phyloP scores from a whole-genome alignment of 2,888 invertebrate species.

The Scrobipalpa costella region DNA sequence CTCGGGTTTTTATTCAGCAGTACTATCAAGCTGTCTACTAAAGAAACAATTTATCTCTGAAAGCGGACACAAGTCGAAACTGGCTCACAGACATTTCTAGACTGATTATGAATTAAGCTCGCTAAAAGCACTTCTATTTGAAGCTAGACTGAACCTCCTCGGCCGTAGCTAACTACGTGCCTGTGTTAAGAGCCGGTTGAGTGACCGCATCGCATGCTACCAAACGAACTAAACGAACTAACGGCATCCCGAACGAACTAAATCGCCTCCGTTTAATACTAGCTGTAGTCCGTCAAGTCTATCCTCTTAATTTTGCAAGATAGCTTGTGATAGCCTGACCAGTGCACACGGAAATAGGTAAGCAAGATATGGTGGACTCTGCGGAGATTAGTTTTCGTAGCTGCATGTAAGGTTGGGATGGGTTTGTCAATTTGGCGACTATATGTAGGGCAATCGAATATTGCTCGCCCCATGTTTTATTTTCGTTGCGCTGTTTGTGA shows the following conservation, averaged over 20 bases:
- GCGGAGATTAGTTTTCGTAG: conserved; percentile 19
- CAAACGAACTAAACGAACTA: too few relatives aligned
- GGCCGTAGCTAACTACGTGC: conserved; percentile 15
- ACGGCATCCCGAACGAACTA: conserved; percentile 58
- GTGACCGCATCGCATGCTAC: conserved; percentile 72
- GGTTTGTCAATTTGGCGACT: not conserved
- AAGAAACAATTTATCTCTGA: not conserved
- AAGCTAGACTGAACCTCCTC: conserved; percentile 3
- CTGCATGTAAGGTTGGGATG: not conserved
- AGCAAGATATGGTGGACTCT: conserved; percentile 45
- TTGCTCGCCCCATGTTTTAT: not conserved
- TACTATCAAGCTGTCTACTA: not conserved
- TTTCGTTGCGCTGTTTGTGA: not conserved
- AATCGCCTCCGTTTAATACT: conserved; percentile 53
- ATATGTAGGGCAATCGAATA: conserved; percentile 10
- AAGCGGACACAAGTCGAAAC: not conserved
- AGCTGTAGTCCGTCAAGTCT: conserved; percentile 44
- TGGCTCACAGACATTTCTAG: not conserved
- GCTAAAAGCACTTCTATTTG: conserved; percentile 9
- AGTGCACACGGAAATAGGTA: conserved; percentile 50
- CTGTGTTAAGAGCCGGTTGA: conserved; percentile 60
- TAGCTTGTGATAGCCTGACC: conserved; percentile 54
- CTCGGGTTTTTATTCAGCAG: not conserved
- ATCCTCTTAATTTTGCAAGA: conserved; percentile 57
- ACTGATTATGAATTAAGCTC: conserved; percentile 10